Percentiles rank a stretch among this genome's conserved stretches.
phyloP scores from a whole-genome alignment of 2,113 vertebrate species.

The Malaclemys terrapin region DNA sequence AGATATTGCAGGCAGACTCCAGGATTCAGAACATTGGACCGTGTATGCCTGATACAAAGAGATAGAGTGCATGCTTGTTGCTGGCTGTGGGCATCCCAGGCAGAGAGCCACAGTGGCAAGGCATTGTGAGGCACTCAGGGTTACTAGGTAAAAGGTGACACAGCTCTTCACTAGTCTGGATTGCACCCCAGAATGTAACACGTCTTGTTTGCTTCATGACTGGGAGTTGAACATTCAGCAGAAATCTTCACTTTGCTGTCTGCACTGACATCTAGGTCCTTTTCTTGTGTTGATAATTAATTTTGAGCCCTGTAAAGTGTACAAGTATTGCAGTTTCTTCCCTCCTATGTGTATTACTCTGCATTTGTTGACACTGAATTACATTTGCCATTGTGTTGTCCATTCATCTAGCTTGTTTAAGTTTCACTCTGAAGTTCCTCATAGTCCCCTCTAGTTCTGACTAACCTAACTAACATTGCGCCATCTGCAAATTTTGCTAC shows the following conservation, averaged over 20 bases:
- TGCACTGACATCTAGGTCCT: accelerated
- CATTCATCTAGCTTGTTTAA: not conserved
- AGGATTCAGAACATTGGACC: no score
- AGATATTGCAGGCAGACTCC: no score
- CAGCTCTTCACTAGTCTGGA: no score
- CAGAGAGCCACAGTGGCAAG: no score
- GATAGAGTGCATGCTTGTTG: no score
- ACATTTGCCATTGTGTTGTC: not conserved
- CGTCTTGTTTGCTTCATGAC: not conserved
- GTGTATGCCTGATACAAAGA: no score
- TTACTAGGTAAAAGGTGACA: no score
- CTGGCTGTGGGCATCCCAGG: no score
- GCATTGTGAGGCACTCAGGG: no score
- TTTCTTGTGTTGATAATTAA: not conserved
- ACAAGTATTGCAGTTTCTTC: not conserved
- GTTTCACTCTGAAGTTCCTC: not conserved
- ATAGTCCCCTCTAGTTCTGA: not conserved
- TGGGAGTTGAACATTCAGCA: not conserved
- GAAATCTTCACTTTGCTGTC: not conserved
- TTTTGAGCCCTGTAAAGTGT: not conserved
- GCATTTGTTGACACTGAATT: not conserved
- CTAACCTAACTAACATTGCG: not conserved
- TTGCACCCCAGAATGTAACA: not conserved
- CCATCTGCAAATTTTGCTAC: not conserved
- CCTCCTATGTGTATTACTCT: accelerated